phyloP scores from a whole-genome alignment of 2,888 invertebrate genomes.

The Atrina japonica region DNA sequence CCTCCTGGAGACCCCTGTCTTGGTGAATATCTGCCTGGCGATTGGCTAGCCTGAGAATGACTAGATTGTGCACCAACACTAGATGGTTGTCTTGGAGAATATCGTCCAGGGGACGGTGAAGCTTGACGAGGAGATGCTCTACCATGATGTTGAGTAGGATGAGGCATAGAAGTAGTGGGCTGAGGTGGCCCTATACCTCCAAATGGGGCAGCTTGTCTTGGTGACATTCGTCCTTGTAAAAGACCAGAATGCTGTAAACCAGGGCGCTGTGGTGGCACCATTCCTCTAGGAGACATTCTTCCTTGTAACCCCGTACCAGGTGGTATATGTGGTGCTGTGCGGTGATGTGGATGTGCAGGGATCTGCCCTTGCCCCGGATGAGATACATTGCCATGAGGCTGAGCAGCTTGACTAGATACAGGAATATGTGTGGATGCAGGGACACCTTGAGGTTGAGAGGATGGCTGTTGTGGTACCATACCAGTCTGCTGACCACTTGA shows the following conservation, averaged over 20 bases:
- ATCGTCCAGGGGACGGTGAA: slow-evolving; percentile 12
- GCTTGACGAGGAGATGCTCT: slow-evolving; percentile 6
- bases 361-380: slow-evolving; percentile 22
- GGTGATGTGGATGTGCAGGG: slow-evolving; percentile 20
- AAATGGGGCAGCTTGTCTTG: slow-evolving; percentile 9
- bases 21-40: slow-evolving; percentile 21
- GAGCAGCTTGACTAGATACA: not conserved
- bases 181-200: slow-evolving; percentile 1
- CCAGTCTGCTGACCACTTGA: no score
- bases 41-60: not conserved
- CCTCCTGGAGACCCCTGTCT: slow-evolving; percentile 16
- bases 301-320: not conserved
- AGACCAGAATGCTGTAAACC: not conserved
- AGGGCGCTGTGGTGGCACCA: slow-evolving; percentile 12
- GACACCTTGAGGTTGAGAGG: not conserved
- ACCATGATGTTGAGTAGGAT: no score
- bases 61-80: no score
- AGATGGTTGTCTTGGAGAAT: slow-evolving; percentile 25
- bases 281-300: slow-evolving; percentile 23
- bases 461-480: not conserved
- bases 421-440: not conserved
- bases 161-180: not conserved
- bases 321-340: slow-evolving; percentile 20
- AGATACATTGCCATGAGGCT: not conserved
- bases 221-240: slow-evolving; percentile 29